Conservation (phyloP, 2,113 vertebrate species). For the Sula dactylatra region DNA sequence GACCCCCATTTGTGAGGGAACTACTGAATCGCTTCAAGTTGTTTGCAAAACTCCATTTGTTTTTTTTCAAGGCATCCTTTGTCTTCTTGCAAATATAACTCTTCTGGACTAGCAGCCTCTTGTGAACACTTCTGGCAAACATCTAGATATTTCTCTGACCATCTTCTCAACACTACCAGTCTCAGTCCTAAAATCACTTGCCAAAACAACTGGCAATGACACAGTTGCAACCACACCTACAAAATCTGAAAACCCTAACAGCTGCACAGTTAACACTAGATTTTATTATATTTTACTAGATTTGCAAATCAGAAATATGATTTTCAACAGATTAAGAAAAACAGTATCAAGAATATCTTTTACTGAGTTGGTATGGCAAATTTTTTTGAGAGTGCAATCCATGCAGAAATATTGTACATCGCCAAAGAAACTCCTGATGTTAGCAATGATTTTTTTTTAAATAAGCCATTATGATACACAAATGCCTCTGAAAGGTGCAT, state of each 20-base stretch:
- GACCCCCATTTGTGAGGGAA: not conserved
- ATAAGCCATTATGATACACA: not conserved
- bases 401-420: not conserved
- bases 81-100: not conserved
- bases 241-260: not conserved
- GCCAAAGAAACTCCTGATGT: not conserved
- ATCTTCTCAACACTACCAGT: not conserved
- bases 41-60: rapidly evolving
- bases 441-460: not conserved
- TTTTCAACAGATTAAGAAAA: not conserved
- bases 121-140: not conserved
- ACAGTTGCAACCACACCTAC: not conserved
- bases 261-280: not conserved
- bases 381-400: not conserved
- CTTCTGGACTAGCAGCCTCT: not conserved
- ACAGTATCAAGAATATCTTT: not conserved
- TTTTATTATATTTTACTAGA: not conserved
- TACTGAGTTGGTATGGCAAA: not conserved
- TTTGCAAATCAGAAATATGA: not conserved
- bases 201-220: not conserved
- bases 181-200: not conserved
- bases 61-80: not conserved
- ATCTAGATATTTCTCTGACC: not conserved
- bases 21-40: not conserved
- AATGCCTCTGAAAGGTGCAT: not conserved